Evolutionary conservation across 2,888 invertebrate genomes (phyloP), one percentile per base, ranked within the genome.

Genomic region (Cryptocephalus moraei): DNA sequence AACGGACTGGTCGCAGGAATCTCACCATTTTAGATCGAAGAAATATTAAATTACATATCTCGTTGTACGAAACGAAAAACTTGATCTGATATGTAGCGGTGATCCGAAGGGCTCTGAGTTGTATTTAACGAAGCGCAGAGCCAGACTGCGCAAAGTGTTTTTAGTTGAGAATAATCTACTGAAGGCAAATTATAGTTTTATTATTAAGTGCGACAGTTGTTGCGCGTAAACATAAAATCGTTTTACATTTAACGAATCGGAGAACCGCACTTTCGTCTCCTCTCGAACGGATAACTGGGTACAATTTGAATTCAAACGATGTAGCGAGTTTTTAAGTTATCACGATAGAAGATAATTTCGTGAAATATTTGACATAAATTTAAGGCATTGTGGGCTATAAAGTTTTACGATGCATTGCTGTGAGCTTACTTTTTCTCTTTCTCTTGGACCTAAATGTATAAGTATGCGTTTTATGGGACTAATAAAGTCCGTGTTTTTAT

Each of bases 261-360:
- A 43, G 40, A 41, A 22, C 22, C 22, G 22, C 22, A 22, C 22
- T 22, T 22, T 34, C 47, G 43, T 10, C 41, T 39, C 22, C 10
- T 49, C 39, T 34, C 46, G 44, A 44, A 46, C 46, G 46, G 48
- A 48, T 53, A 49, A 50, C 50, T 53, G 45, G 50, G 53, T 44
- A 46, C 50, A 50, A 52, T 50, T 49, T 43, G 44, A 54, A 51
- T 49, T 33, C 41, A 44, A 51, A 49, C 51, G 49, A 47, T 45
- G 51, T 47, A 49, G 49, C 51, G 49, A 49, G 43, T 51, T 49
- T 46, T 47, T 44, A 51, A 49, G 43, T 43, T 51, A 51, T 49
- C 48, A 46, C 44, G 47, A 46, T 41, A 33, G 44, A 41, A 43
- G 48, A 51, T 51, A 49, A 49, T 45, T 49, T 49, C 43, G 32